These are phyloP conservation scores for Euplexia lucipara DNA, from an alignment of 2,888 invertebrate genomes.

Conservation along the genomic window DNA sequence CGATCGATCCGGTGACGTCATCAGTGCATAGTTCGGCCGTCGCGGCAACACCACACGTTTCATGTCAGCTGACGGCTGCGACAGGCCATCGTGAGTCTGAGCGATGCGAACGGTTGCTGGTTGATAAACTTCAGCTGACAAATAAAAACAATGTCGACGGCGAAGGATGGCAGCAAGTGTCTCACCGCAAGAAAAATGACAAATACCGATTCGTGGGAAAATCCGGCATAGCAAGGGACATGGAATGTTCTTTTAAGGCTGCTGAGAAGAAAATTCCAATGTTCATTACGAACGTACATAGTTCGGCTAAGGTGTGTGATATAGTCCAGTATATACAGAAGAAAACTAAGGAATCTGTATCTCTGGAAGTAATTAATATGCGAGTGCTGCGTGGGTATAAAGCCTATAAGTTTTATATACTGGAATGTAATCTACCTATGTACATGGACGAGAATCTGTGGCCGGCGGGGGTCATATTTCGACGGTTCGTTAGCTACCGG, in stretches of 20 bases:
- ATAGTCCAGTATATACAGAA: slow-evolving; percentile 1
- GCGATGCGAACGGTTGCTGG: neutral
- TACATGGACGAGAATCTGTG: too few relatives aligned
- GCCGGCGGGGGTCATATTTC: too few relatives aligned
- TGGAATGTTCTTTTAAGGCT: slow-evolving; percentile 4
- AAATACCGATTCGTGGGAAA: neutral
- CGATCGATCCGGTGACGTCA: too few relatives aligned
- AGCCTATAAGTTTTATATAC: too few relatives aligned
- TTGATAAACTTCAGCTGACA: too few relatives aligned
- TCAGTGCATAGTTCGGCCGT: too few relatives aligned
- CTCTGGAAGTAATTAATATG: neutral
- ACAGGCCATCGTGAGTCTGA: neutral
- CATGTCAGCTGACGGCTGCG: too few relatives aligned
- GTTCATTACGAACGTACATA: slow-evolving; percentile 1
- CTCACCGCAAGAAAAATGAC: neutral
- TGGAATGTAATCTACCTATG: too few relatives aligned
- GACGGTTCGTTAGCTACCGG: too few relatives aligned
- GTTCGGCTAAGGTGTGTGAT: neutral
- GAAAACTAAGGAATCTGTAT: neutral
- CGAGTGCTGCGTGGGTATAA: too few relatives aligned
- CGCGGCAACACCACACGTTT: too few relatives aligned
- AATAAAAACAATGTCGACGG: neutral
- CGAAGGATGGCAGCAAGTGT: neutral
- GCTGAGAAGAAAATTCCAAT: neutral
- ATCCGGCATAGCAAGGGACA: neutral